These are phyloP conservation scores for Adela reaumurella DNA, from an alignment of 2,888 invertebrate species.

Conservation along the genomic window DNA sequence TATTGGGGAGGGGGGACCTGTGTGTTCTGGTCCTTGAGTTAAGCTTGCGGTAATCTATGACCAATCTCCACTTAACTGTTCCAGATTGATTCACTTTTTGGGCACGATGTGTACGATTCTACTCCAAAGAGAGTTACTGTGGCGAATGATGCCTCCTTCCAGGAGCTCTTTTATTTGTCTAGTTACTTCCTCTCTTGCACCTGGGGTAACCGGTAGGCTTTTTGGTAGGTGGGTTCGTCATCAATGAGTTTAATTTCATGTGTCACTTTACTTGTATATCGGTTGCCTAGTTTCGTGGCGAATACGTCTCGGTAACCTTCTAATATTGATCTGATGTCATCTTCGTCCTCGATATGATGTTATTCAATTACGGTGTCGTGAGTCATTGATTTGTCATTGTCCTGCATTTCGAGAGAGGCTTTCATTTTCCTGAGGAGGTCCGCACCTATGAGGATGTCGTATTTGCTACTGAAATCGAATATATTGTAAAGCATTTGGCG, in stretches of 20 bases:
- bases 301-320: too few relatives aligned
- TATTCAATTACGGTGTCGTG: too few relatives aligned
- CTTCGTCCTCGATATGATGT: too few relatives aligned
- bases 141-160: slow-evolving; percentile 6
- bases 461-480: too few relatives aligned
- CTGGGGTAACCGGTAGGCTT: not conserved
- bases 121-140: slow-evolving; percentile 10
- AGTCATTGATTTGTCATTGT: too few relatives aligned
- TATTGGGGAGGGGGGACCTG: slow-evolving; percentile 13
- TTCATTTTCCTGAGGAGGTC: too few relatives aligned
- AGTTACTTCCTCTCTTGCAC: slow-evolving; percentile 5
- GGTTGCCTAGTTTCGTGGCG: too few relatives aligned
- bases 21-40: slow-evolving; percentile 13
- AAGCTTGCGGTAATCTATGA: slow-evolving; percentile 13
- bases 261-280: not conserved
- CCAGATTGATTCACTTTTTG: slow-evolving; percentile 14
- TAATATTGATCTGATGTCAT: too few relatives aligned
- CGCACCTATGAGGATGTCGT: too few relatives aligned
- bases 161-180: slow-evolving; percentile 7
- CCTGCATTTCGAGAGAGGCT: too few relatives aligned
- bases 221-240: not conserved
- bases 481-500: too few relatives aligned
- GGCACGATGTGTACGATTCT: slow-evolving; percentile 15
- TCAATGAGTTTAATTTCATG: not conserved
- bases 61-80: slow-evolving; percentile 15